Evolutionary conservation across 2,888 invertebrate genomes (phyloP).

Genomic region (Sialis lutaria): DNA sequence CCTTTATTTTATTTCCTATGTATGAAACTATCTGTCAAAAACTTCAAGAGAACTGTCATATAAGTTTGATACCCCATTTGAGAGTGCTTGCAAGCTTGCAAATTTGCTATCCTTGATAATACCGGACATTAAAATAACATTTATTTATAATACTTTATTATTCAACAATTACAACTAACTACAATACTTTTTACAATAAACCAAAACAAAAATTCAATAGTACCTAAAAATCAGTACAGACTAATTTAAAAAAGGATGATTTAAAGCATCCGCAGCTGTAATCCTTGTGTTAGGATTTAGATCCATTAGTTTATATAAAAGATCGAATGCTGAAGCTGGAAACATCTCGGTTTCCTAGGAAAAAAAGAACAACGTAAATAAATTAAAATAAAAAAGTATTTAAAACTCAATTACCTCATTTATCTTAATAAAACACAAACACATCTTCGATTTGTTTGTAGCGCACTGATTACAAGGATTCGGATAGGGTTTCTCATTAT

Average conservation of each 20-base stretch:
- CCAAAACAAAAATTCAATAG: no score
- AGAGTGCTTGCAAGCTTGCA: no score
- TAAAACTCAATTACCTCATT: neutral
- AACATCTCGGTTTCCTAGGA: conserved; percentile 24
- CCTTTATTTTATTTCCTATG: no score
- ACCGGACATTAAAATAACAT: no score
- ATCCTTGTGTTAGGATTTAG: conserved; percentile 60
- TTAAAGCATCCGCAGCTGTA: conserved; percentile 54
- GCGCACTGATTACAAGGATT: conserved; percentile 5
- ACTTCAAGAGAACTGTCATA: no score
- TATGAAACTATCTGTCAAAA: no score
- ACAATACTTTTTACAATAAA: no score
- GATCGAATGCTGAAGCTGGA: conserved; percentile 56
- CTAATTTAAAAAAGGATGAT: conserved; percentile 49
- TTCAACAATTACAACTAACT: no score
- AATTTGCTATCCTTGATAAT: no score
- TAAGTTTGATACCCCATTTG: no score
- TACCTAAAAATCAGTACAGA: no score
- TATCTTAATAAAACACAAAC: neutral
- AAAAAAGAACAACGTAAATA: conserved; percentile 8
- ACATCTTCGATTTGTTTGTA: neutral
- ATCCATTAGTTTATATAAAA: conserved; percentile 53
- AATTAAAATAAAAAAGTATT: conserved; percentile 3
- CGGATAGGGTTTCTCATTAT: conserved; percentile 7
- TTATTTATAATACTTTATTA: no score